Conservation (phyloP, 2,888 invertebrate species). For the Amphipyra tragopoginis region DNA sequence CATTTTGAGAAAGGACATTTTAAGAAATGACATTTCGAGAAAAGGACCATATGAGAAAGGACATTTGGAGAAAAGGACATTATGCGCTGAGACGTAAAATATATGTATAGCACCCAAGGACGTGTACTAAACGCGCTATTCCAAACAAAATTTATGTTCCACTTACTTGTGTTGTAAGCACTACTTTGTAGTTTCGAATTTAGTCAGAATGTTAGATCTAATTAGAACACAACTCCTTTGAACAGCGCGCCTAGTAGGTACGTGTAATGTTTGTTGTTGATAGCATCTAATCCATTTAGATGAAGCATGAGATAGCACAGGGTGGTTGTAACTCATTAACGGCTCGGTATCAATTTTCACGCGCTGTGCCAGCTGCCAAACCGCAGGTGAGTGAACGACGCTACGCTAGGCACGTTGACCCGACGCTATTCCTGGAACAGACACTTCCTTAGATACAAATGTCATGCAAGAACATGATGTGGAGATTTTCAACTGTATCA, state of each 20-base stretch:
- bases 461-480: constrained; percentile 23
- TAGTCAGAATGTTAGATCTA: too few species aligned
- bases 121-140: too few species aligned
- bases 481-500: constrained; percentile 21
- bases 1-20: too few species aligned
- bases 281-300: not conserved
- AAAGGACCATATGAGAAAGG: too few species aligned
- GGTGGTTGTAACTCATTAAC: constrained; percentile 41
- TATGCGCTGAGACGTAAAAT: too few species aligned
- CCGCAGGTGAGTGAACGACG: constrained; percentile 84
- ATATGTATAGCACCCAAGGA: constrained; percentile 75
- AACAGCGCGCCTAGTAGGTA: too few species aligned
- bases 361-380: constrained; percentile 81
- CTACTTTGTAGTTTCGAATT: too few species aligned
- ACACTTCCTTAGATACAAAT: constrained; percentile 72
- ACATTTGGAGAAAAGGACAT: too few species aligned
- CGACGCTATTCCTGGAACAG: constrained; percentile 79
- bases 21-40: too few species aligned
- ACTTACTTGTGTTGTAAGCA: too few species aligned
- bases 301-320: constrained; percentile 34
- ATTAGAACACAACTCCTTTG: too few species aligned
- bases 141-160: not conserved
- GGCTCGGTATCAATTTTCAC: constrained; percentile 76
- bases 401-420: constrained; percentile 76
- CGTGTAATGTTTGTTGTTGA: too few species aligned